Evolutionary conservation across 2,888 invertebrate species (phyloP).

Genomic region (Taphrorychus bicolor): DNA sequence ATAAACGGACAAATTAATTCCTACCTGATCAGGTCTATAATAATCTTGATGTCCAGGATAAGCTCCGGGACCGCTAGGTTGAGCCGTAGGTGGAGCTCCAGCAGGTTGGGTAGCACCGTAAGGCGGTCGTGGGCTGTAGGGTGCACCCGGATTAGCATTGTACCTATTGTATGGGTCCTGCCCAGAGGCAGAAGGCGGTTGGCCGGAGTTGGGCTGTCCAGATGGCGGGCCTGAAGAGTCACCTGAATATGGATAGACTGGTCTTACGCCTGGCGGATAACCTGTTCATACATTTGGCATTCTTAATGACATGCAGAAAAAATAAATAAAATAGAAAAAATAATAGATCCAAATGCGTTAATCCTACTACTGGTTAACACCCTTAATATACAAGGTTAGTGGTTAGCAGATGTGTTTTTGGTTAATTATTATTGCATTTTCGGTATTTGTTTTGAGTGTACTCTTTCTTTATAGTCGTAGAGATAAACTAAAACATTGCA

Average conservation of each 20-base stretch:
- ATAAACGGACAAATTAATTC: too few relatives aligned
- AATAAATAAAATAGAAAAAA: conserved; percentile 25
- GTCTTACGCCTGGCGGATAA: conserved; percentile 73
- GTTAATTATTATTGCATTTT: background rate
- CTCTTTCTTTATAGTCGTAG: background rate
- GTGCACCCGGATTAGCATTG: conserved; percentile 51
- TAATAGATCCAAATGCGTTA: background rate
- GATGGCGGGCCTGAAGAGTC: conserved; percentile 54
- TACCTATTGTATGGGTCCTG: conserved; percentile 59
- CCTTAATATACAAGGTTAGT: background rate
- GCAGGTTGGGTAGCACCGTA: conserved; percentile 50
- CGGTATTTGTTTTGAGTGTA: background rate
- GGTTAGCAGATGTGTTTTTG: background rate
- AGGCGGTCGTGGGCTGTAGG: conserved; percentile 57
- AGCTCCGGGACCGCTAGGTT: conserved; percentile 58
- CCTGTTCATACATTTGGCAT: conserved; percentile 45
- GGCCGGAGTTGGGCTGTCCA: conserved; percentile 50
- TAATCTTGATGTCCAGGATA: conserved; percentile 65
- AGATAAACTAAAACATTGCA: background rate
- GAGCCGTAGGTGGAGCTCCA: conserved; percentile 58
- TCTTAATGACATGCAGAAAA: conserved; percentile 42
- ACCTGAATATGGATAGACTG: conserved; percentile 81
- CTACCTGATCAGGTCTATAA: conserved; percentile 62
- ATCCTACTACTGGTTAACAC: background rate
- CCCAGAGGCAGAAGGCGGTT: conserved; percentile 51